Evolutionary conservation across 2,797 vertebrate species (phyloP).

Genomic region (Buphagus erythrorhynchus): DNA sequence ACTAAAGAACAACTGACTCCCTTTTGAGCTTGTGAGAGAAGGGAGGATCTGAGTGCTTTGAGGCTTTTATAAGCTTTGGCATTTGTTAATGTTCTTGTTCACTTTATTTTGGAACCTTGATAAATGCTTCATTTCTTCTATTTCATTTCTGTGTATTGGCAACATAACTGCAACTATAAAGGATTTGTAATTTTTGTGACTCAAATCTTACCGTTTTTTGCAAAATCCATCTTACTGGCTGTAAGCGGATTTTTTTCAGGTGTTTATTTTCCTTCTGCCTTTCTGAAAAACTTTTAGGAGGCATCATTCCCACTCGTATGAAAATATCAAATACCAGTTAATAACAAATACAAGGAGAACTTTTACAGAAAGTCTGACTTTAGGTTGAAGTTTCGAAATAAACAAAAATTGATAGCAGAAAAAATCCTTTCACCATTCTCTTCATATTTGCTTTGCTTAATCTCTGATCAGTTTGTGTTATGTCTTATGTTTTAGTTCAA

Average conservation of each 20-base stretch:
- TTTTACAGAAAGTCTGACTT: background rate
- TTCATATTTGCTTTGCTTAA: background rate
- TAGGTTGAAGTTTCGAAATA: background rate
- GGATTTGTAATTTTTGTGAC: background rate
- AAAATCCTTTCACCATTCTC: background rate
- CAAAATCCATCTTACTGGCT: background rate
- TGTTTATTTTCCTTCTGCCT: background rate
- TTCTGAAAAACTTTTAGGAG: background rate
- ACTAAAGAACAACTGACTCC: background rate
- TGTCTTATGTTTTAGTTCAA: background rate
- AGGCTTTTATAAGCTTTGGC: slow-evolving; percentile 1
- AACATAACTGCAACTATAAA: background rate
- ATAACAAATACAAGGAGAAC: background rate
- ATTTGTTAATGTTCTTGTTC: background rate
- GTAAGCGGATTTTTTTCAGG: background rate
- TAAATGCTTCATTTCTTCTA: slow-evolving; percentile 1
- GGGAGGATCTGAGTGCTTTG: background rate
- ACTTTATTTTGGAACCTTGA: slow-evolving; percentile 11
- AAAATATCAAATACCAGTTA: background rate
- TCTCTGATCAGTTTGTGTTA: background rate
- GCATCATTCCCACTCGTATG: background rate
- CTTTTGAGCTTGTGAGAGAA: background rate
- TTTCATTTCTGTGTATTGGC: slow-evolving; percentile 2
- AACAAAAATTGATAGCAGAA: background rate
- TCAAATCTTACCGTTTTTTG: background rate